Percentiles rank a stretch among this genome's conserved stretches.
Evolutionary conservation across 2,797 vertebrate species (phyloP).

Genomic region (Lagodon rhomboides): DNA sequence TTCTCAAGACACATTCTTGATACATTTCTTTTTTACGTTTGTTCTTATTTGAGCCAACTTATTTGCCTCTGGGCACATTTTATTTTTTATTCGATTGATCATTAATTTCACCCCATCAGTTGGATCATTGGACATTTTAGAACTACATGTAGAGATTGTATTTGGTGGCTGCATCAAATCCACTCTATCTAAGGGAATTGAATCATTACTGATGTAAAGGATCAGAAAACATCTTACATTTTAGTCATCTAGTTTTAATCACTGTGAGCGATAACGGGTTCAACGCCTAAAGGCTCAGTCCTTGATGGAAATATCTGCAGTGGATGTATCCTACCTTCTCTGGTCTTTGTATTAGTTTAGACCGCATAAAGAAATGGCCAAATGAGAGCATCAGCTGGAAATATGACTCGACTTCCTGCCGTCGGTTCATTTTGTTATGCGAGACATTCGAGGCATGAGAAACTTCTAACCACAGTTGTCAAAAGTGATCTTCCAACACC

Average conservation of each 20-base stretch:
- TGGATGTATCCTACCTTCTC: background rate
- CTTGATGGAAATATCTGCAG: background rate
- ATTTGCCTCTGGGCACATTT: conserved; percentile 9
- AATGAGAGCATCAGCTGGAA: background rate
- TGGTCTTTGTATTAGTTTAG: conserved; percentile 15
- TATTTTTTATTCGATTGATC: background rate
- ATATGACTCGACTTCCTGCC: conserved; percentile 22
- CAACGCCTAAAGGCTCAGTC: background rate
- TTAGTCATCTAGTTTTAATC: background rate
- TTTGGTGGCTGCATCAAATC: background rate
- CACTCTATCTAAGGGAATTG: background rate
- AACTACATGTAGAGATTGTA: background rate
- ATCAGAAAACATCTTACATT: background rate
- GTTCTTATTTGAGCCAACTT: background rate
- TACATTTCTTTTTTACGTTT: background rate
- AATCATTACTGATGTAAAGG: background rate
- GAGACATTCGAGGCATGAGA: conserved; percentile 21
- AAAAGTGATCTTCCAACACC: conserved; percentile 16
- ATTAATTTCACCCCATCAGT: background rate
- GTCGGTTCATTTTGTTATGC: conserved; percentile 11
- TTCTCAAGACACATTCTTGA: background rate
- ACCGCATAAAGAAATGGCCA: background rate
- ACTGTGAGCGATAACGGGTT: background rate
- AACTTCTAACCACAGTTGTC: conserved; percentile 27
- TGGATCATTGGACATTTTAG: background rate